phyloP scores from a whole-genome alignment of 2,888 invertebrate genomes.

The Cryptus armator region DNA sequence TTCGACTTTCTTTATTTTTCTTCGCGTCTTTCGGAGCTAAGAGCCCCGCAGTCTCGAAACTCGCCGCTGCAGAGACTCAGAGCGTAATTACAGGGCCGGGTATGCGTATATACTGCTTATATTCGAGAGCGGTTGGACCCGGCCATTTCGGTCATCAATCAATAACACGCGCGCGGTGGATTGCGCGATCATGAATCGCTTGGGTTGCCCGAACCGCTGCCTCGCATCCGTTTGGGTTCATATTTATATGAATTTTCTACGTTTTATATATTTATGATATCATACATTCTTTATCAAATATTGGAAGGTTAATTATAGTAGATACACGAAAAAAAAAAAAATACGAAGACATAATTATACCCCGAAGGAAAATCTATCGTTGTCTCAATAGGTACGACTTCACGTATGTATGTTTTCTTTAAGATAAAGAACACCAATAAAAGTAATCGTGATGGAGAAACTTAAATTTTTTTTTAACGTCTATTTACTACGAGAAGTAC shows the following conservation, averaged over 20 bases:
- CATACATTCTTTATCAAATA: too few relatives aligned
- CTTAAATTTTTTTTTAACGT: too few relatives aligned
- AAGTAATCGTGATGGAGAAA: too few relatives aligned
- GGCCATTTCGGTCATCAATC: conserved; percentile 64
- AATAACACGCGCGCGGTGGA: conserved; percentile 61
- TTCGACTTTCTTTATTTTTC: conserved; percentile 4
- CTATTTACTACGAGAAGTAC: too few relatives aligned
- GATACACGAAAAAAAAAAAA: too few relatives aligned
- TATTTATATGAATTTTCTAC: neutral
- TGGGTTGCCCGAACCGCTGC: conserved; percentile 29
- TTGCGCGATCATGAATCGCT: conserved; percentile 56
- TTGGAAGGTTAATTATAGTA: too few relatives aligned
- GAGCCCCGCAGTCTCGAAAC: conserved; percentile 53
- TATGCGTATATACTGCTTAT: conserved; percentile 32
- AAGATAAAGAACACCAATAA: too few relatives aligned
- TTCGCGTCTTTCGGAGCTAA: conserved; percentile 17
- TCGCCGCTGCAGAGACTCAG: conserved; percentile 48
- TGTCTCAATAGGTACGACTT: too few relatives aligned
- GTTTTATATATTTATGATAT: too few relatives aligned
- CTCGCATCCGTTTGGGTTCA: neutral
- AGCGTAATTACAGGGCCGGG: conserved; percentile 61
- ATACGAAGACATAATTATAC: too few relatives aligned
- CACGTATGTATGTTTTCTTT: too few relatives aligned
- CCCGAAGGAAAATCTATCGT: too few relatives aligned
- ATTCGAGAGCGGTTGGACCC: conserved; percentile 38